Evolutionary conservation across 1,140 invertebrate genomes (phyloP).

Genomic region (Drosophila murphyi): DNA sequence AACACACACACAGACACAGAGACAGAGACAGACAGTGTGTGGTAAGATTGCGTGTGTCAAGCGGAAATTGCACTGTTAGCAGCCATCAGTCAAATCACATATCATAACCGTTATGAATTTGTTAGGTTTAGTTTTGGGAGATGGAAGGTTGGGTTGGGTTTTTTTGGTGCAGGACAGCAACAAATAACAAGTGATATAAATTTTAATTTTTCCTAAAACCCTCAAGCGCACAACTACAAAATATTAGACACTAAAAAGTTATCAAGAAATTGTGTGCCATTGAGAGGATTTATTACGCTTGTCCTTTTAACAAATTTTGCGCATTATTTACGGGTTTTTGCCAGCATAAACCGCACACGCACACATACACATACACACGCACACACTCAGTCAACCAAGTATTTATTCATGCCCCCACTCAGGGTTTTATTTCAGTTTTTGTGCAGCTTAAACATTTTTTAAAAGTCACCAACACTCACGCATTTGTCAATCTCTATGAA

Average conservation of each 20-base stretch:
- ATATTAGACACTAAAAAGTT: constrained; percentile 76
- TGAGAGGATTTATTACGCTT: constrained; percentile 79
- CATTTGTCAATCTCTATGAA: constrained; percentile 80
- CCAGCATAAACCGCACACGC: constrained; percentile 27
- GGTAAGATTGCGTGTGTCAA: constrained; percentile 14
- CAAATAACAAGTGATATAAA: constrained; percentile 63
- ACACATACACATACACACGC: constrained; percentile 5
- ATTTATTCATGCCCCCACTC: constrained; percentile 59
- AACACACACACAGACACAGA: neutral
- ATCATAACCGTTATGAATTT: constrained; percentile 49
- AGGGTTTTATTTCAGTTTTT: constrained; percentile 72
- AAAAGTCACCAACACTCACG: constrained; percentile 80
- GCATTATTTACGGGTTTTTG: constrained; percentile 73
- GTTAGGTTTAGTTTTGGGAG: constrained; percentile 2
- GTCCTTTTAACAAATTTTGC: constrained; percentile 81
- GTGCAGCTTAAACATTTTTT: constrained; percentile 78
- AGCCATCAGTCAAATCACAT: constrained; percentile 51
- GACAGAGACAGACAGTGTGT: neutral
- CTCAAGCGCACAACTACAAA: constrained; percentile 42
- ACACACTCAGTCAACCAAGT: constrained; percentile 12
- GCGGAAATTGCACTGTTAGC: constrained; percentile 46
- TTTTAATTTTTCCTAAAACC: constrained; percentile 66
- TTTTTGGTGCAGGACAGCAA: neutral
- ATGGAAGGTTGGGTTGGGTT: neutral
- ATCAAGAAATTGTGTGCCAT: constrained; percentile 75